Conservation (phyloP, 1,140 invertebrate species). For the Batillaria attramentaria region DNA sequence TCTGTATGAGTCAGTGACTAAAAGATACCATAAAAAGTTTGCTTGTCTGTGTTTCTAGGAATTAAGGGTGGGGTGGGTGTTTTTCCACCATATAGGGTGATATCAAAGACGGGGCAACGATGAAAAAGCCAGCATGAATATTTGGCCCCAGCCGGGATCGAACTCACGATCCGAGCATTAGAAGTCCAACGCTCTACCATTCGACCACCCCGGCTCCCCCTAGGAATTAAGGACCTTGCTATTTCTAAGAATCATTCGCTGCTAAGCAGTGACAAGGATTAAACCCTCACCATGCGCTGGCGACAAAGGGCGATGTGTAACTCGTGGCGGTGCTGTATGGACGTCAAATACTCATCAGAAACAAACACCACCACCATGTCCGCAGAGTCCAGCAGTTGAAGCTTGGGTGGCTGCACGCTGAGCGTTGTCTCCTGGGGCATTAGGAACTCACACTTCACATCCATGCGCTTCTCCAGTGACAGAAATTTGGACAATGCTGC, state of each 20-base stretch:
- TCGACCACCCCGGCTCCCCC: no score
- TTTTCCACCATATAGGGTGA: no score
- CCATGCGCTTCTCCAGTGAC: neutral
- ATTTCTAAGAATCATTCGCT: neutral
- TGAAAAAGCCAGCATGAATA: neutral
- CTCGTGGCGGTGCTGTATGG: slow-evolving; percentile 44
- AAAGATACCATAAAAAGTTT: no score
- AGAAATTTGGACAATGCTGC: slow-evolving; percentile 35
- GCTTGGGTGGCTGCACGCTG: slow-evolving; percentile 15
- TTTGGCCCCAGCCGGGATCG: neutral
- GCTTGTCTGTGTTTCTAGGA: neutral
- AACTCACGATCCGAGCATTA: neutral
- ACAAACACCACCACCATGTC: slow-evolving; percentile 50
- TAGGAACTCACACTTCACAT: slow-evolving; percentile 26
- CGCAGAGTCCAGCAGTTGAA: slow-evolving; percentile 45
- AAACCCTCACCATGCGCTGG: slow-evolving; percentile 35
- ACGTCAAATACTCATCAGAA: slow-evolving; percentile 44
- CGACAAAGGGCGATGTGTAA: slow-evolving; percentile 49
- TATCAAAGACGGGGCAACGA: neutral
- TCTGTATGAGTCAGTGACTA: no score
- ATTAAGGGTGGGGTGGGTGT: neutral
- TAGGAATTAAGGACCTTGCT: slow-evolving; percentile 2
- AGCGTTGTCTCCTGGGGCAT: neutral
- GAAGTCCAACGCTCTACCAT: no score
- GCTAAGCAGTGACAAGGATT: neutral